Conservation (phyloP, 2,888 invertebrate genomes). For the Sarcophaga rosellei region DNA sequence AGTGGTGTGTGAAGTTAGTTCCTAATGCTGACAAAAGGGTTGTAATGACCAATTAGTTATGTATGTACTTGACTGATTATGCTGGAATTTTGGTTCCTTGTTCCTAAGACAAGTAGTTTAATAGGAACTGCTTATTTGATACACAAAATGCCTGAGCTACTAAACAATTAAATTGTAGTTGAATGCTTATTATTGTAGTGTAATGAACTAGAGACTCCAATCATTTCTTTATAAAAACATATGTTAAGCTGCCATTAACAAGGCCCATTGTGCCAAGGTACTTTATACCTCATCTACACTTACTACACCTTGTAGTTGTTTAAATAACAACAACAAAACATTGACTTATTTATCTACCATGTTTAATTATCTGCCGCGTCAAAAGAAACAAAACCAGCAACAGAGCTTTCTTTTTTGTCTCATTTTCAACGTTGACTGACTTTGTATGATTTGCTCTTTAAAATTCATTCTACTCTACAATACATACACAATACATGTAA, state of each 20-base stretch:
- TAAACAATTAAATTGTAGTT: no score
- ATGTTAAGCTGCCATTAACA: neutral
- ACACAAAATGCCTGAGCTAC: no score
- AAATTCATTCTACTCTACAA: slow-evolving; percentile 39
- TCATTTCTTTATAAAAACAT: neutral
- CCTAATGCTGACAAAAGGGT: no score
- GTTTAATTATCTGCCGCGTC: slow-evolving; percentile 56
- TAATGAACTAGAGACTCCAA: neutral
- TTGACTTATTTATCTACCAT: slow-evolving; percentile 45
- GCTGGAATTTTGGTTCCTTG: no score
- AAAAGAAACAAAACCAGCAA: slow-evolving; percentile 19
- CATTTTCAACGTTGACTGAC: neutral
- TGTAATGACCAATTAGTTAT: no score
- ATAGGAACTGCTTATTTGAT: no score
- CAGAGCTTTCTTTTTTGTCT: slow-evolving; percentile 9
- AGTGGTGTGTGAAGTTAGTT: no score
- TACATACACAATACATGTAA: neutral
- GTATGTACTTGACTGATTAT: no score
- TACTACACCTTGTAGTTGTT: neutral
- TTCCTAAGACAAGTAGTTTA: no score
- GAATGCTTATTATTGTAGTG: no score
- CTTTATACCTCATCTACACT: no score
- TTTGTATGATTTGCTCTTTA: slow-evolving; percentile 35
- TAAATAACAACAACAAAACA: slow-evolving; percentile 36
- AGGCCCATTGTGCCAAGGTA: neutral